Evolutionary conservation across 2,888 invertebrate genomes (phyloP).

Genomic region (Oscheius myriophilus): DNA sequence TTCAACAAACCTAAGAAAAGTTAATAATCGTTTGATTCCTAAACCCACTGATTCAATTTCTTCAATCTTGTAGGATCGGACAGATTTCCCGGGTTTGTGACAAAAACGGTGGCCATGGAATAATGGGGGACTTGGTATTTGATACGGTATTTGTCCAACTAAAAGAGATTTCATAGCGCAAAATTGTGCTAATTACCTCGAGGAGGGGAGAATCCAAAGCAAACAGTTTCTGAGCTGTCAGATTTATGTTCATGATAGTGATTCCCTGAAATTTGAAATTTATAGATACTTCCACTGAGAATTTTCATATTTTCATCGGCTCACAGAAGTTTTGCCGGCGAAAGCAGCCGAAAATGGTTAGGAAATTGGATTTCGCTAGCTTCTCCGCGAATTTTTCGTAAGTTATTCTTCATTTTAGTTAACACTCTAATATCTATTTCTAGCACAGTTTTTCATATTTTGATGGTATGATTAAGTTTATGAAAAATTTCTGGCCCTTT

Average conservation of each 20-base stretch:
- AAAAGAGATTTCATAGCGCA: constrained; percentile 2
- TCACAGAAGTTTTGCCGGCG: no score
- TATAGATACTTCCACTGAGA: no score
- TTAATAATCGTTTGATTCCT: background rate
- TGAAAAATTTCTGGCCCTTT: no score
- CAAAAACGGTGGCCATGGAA: constrained; percentile 59
- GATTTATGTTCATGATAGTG: constrained; percentile 65
- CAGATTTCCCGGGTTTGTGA: constrained; percentile 60
- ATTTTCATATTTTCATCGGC: no score
- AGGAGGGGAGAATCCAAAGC: constrained; percentile 63
- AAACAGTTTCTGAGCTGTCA: constrained; percentile 66
- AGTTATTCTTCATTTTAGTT: no score
- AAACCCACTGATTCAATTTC: constrained; percentile 52
- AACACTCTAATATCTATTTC: no score
- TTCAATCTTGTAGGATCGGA: constrained; percentile 51
- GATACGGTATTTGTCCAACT: constrained; percentile 59
- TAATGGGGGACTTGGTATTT: constrained; percentile 60
- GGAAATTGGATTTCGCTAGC: no score
- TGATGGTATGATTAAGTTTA: no score
- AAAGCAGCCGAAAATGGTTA: no score
- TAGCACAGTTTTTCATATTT: no score
- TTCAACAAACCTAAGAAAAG: constrained; percentile 49
- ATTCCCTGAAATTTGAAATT: constrained; percentile 57
- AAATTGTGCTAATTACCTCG: constrained; percentile 36
- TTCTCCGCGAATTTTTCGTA: no score